Conservation (phyloP, 1,140 invertebrate genomes). For the Sycophaga agraensis region DNA sequence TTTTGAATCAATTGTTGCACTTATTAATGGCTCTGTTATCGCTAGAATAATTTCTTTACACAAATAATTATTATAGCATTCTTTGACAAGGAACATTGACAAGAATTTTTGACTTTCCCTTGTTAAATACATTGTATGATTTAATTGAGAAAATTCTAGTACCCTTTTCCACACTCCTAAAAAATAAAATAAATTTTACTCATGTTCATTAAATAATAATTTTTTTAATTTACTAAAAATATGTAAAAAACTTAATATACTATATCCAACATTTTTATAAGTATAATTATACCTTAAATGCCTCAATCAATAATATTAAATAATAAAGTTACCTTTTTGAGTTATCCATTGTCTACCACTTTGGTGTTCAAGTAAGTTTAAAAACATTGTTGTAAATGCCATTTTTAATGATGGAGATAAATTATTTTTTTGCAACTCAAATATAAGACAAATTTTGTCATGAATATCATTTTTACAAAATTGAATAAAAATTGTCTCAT, state of each 20-base stretch:
- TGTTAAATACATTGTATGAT: constrained; percentile 67
- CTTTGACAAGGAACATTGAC: constrained; percentile 57
- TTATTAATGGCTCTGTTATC: constrained; percentile 56
- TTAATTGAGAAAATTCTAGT: constrained; percentile 59
- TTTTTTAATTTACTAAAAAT: neutral
- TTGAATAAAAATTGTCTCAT: constrained; percentile 49
- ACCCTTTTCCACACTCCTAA: constrained; percentile 58
- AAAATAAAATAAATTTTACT: constrained; percentile 16
- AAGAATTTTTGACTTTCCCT: constrained; percentile 62
- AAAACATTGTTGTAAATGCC: constrained; percentile 62
- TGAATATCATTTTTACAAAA: constrained; percentile 48
- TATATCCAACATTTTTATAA: too few relatives aligned
- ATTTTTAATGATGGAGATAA: constrained; percentile 62
- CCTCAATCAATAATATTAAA: neutral
- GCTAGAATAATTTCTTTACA: constrained; percentile 57
- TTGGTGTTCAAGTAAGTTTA: constrained; percentile 57
- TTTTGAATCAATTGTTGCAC: constrained; percentile 47
- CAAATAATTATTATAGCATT: constrained; percentile 51
- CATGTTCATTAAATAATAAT: neutral
- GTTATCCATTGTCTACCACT: constrained; percentile 62
- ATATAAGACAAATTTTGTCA: constrained; percentile 44
- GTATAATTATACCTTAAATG: neutral
- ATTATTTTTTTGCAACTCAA: constrained; percentile 42
- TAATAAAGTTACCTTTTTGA: constrained; percentile 43
- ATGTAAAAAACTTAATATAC: neutral